phyloP scores from a whole-genome alignment of 2,888 invertebrate species.

The Ectobius pallidus region DNA sequence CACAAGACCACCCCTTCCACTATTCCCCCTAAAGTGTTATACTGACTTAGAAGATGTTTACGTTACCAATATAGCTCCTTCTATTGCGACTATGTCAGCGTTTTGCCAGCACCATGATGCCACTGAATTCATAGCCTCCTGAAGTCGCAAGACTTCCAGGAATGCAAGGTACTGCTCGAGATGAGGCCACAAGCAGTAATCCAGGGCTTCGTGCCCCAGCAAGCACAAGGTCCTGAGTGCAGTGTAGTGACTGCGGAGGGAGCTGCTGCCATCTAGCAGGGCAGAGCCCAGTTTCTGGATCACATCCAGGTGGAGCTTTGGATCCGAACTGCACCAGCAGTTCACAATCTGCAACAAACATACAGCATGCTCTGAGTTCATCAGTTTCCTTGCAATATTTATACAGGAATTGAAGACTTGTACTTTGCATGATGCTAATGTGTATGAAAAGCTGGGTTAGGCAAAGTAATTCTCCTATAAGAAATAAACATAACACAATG shows the following conservation, averaged over 20 bases:
- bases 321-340: constrained; percentile 29
- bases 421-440: too few relatives aligned
- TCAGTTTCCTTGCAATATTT: not conserved
- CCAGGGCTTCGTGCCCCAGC: constrained; percentile 38
- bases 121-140: not conserved
- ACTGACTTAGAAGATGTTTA: too few relatives aligned
- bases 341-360: constrained; percentile 28
- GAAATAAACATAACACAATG: too few relatives aligned
- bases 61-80: constrained; percentile 35
- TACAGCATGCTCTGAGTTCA: not conserved
- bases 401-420: too few relatives aligned
- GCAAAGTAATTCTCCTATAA: too few relatives aligned
- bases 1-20: too few relatives aligned
- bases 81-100: constrained; percentile 27
- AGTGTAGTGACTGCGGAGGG: constrained; percentile 37
- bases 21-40: too few relatives aligned
- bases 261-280: constrained; percentile 33
- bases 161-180: constrained; percentile 32
- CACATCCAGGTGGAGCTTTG: constrained; percentile 34
- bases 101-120: not conserved
- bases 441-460: too few relatives aligned
- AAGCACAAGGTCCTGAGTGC: constrained; percentile 35
- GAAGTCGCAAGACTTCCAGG: constrained; percentile 2
- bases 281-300: constrained; percentile 39
- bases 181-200: constrained; percentile 41